Base-by-base conservation (phyloP, 2,113 vertebrate genomes). In the Colossoma macropomum region DNA sequence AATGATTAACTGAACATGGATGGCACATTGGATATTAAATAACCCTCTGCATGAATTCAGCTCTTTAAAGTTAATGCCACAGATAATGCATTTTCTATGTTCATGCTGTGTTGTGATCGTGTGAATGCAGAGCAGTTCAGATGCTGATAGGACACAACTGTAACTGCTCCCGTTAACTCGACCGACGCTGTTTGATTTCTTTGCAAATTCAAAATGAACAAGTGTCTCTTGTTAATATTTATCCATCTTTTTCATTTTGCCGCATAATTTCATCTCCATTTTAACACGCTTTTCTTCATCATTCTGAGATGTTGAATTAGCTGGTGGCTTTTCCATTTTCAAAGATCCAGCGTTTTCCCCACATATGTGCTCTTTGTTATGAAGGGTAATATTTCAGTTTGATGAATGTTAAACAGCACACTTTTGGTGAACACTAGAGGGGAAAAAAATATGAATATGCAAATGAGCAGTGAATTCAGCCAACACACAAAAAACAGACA, bases 371-470 rank as follows among this genome's bases (percentile, higher is more conserved):
- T 70, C 59, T 60, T 78, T 79, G 70, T 84, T 82, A 63, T 70
- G 45, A 74, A 70, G 63, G 68, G 32, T 82, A 70, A 79, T 84
- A 52, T 25, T 82, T 84, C 82, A 71, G 77, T 62, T 75, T 79
- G 79, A 87, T 75, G 76, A 75, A 87, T 82, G 72, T 72, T 56
- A 70, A 81, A 74, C 70, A 30, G 62, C 69, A 70, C 34, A 84
- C 32, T 69, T 65, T 60, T 78, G 68, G 75, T 81, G 68, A 84
- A 81, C 62, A 81, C 82, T 73, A 81, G 41, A 52, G 79, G 77
- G 78, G 50, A 63, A 60, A 59, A 86, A 59, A 87, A 79, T 81
- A 66, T 78, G 41, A 77, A 70, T 81, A 84, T 87, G 82, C 86
- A 84, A 84, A 87, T 87, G 71, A 81, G 66, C 25, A 59, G 38